Conservation (phyloP, 2,888 invertebrate genomes). For the Spisula subtruncata region DNA sequence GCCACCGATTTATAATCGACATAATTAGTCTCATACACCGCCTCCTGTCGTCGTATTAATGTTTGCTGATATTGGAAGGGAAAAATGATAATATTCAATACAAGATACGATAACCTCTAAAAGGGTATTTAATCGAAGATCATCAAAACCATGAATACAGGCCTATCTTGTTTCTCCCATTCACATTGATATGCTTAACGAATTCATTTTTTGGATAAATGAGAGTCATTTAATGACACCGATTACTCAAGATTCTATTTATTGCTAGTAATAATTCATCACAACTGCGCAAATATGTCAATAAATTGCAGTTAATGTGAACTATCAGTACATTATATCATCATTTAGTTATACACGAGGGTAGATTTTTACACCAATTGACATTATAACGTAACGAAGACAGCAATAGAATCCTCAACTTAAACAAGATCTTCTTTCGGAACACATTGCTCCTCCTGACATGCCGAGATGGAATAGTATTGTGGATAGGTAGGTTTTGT, state of each 20-base stretch:
- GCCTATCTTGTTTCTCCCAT: background rate
- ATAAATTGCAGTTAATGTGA: background rate
- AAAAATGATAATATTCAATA: background rate
- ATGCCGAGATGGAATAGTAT: too few species aligned
- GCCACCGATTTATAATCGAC: background rate
- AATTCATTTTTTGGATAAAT: too few species aligned
- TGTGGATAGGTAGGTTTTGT: too few species aligned
- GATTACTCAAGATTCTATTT: background rate
- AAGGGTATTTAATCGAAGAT: background rate
- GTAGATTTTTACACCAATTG: background rate
- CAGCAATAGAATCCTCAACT: background rate
- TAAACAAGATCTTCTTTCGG: too few species aligned
- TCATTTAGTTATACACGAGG: background rate
- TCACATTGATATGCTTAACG: background rate
- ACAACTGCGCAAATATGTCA: too few species aligned
- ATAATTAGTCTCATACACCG: too few species aligned
- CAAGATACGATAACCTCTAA: slow-evolving; percentile 8
- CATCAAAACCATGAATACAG: background rate
- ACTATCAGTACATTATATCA: background rate
- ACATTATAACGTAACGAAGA: background rate
- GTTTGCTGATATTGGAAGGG: background rate
- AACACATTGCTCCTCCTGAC: too few species aligned
- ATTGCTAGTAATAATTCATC: background rate
- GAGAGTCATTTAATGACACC: slow-evolving; percentile 10
- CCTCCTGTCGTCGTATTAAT: background rate